A percentile compares a stretch with the other conserved stretches of the same genome.
These are phyloP conservation scores for Hexactinellida sp. DNA, from an alignment of 37 sponge, comb jelly and placozoan species.

Conservation along the genomic window DNA sequence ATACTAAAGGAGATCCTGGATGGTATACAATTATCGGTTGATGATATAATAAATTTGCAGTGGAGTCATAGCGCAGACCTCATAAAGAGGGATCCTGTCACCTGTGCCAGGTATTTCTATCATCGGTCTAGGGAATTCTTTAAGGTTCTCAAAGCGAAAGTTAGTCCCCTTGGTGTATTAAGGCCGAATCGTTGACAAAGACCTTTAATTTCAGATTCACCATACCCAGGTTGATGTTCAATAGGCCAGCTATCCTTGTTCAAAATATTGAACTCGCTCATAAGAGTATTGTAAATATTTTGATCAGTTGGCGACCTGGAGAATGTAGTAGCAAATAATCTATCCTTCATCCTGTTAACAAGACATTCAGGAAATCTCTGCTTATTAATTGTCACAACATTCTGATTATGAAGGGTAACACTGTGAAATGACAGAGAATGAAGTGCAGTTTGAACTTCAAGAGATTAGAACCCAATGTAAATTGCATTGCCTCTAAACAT, in stretches of 20 bases:
- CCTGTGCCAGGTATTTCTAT: too few species aligned
- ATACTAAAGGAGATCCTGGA: too few species aligned
- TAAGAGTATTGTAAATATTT: neutral
- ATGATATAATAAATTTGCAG: neutral
- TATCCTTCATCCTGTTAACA: constrained; percentile 6
- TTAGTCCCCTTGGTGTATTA: constrained; percentile 15
- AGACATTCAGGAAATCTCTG: constrained; percentile 14
- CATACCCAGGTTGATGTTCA: constrained; percentile 21
- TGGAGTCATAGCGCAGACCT: neutral
- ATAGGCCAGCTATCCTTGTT: constrained; percentile 12
- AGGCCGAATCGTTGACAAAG: constrained; percentile 18
- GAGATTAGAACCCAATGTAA: constrained; percentile 15
- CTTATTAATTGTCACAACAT: neutral
- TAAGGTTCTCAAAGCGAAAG: neutral
- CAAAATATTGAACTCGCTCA: constrained; percentile 14
- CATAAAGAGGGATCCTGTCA: too few species aligned
- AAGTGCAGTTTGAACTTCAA: constrained; percentile 17
- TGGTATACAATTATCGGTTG: too few species aligned
- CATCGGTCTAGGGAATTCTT: neutral
- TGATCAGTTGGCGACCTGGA: constrained; percentile 16
- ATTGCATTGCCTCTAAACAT: constrained; percentile 4
- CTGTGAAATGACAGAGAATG: constrained; percentile 17
- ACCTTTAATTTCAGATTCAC: constrained; percentile 14
- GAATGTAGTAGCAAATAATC: constrained; percentile 10
- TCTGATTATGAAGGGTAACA: constrained; percentile 13